Base-by-base conservation (phyloP, 1,140 invertebrate genomes). In the Drosophila dunni region DNA sequence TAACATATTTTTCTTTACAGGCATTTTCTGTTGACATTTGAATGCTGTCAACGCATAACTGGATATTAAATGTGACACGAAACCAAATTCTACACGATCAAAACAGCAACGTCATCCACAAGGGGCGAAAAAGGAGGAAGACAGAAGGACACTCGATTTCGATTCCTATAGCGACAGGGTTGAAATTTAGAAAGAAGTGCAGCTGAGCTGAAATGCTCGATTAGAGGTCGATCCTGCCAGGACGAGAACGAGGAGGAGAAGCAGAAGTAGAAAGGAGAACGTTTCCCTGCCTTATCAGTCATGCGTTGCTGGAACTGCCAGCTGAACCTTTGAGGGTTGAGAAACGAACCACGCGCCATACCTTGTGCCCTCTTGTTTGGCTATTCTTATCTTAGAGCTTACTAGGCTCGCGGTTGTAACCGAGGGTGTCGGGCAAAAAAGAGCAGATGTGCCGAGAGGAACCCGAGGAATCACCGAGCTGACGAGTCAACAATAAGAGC, bases 311-410 rank as follows among this genome's bases (percentile, higher is more conserved):
- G 34, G 48, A 29, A 13, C n/a, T 10, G 48, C 65, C 50, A 63
- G 64, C 62, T 74, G 79, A 81, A 62, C 70, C 45, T 20, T 54
- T 61, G 76, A 88, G 83, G 83, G 83, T 82, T 88, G 24, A 69
- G 45, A 78, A 75, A 61, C 34, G 17, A 13, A 53, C 29, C 33
- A 54, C 51, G 34, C 36, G 17, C 53, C 79, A 54, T 9, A 3
- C 29, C 38, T 17, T 29, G 40, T 29, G n/a, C 48, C 10, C n/a
- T 36, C 11, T 9, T 40, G 20, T 20, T 38, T 29, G 24, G 40
- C 29, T 34, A 70, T 61, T 86, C 83, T 89, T 88, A 88, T 88
- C 83, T 88, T 88, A 83, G 89, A 88, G 84, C 83, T 88, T 65
- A 40, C 38, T 8, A 20, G 7, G 33, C 8, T 17, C 17, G 13